phyloP scores from a whole-genome alignment of 2,888 invertebrate species.

The Phaonia tiefii region DNA sequence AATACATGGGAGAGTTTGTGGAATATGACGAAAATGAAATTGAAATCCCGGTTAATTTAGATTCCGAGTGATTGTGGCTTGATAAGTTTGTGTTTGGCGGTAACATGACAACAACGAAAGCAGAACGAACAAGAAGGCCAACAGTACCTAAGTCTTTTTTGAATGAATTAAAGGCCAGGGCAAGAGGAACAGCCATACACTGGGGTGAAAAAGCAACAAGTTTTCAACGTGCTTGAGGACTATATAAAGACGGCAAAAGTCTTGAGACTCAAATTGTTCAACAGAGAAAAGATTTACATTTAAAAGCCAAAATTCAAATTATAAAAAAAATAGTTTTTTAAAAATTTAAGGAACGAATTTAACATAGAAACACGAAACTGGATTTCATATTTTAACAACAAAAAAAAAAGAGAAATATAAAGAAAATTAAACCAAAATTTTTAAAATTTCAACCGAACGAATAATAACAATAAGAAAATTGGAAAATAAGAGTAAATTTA shows the following conservation, averaged over 20 bases:
- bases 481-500: no score
- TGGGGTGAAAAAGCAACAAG: constrained; percentile 54
- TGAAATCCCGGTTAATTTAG: background rate
- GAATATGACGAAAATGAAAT: background rate
- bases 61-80: constrained; percentile 48
- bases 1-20: background rate
- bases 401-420: no score
- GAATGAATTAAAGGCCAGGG: constrained; percentile 20
- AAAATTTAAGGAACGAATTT: no score
- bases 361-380: no score
- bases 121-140: background rate
- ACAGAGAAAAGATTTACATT: background rate
- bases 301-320: background rate
- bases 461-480: no score
- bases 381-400: no score
- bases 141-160: background rate
- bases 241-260: background rate
- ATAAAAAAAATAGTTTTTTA: background rate
- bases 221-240: background rate
- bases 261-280: background rate
- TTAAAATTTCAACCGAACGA: no score
- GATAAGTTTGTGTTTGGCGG: constrained; percentile 51
- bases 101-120: background rate
- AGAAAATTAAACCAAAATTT: no score
- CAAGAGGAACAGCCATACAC: constrained; percentile 21